Conservation (phyloP, 2,797 vertebrate species). For the Phoxinus dragarum region DNA sequence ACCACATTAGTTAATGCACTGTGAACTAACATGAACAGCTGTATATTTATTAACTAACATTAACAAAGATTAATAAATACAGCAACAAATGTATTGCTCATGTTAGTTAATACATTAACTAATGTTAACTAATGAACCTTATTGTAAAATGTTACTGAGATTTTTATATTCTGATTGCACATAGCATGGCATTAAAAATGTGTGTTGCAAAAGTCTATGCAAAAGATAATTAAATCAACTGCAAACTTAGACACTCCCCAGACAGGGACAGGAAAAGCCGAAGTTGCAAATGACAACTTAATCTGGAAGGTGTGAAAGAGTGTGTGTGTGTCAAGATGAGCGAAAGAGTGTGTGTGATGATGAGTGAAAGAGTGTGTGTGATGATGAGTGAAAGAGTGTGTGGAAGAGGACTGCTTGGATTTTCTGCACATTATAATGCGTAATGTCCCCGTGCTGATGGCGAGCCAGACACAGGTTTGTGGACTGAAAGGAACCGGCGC, state of each 20-base stretch:
- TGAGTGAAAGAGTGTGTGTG: background rate
- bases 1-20: no score
- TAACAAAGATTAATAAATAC: no score
- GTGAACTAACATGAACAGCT: no score
- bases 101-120: no score
- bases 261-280: constrained; percentile 51
- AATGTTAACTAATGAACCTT: no score
- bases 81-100: no score
- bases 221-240: constrained; percentile 69
- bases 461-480: constrained; percentile 65
- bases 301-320: constrained; percentile 61
- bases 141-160: background rate
- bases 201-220: background rate
- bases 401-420: constrained; percentile 43
- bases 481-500: constrained; percentile 64
- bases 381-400: constrained; percentile 35
- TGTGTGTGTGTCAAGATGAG: no score
- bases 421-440: constrained; percentile 66
- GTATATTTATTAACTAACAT: no score
- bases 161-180: background rate
- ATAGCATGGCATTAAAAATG: background rate
- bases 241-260: constrained; percentile 51
- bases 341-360: no score
- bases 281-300: constrained; percentile 71
- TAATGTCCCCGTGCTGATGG: constrained; percentile 64